Evolutionary conservation across 2,797 vertebrate genomes (phyloP).

Genomic region (Paratrypauchen microcephalus): DNA sequence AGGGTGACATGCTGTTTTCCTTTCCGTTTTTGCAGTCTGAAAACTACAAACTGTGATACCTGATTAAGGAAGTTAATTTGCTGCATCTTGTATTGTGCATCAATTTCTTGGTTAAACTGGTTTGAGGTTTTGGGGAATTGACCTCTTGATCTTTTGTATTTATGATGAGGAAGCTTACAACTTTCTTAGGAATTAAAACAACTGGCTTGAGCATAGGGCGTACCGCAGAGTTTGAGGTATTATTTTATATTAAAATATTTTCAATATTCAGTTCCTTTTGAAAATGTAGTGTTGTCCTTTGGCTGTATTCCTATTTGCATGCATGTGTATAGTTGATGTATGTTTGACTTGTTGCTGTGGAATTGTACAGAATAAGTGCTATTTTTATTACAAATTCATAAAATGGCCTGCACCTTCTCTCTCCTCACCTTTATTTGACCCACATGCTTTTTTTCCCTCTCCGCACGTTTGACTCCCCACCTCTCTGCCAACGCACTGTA

Average conservation of each 20-base stretch:
- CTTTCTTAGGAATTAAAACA: no score
- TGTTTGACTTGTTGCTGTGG: slow-evolving; percentile 37
- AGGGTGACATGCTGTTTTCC: not conserved
- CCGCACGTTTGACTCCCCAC: slow-evolving; percentile 19
- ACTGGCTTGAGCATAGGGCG: not conserved
- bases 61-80: no score
- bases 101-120: no score
- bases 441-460: slow-evolving; percentile 32
- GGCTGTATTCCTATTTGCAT: slow-evolving; percentile 30
- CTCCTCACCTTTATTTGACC: slow-evolving; percentile 47
- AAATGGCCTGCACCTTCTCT: slow-evolving; percentile 22
- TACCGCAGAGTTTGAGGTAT: not conserved
- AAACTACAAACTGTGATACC: no score
- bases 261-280: slow-evolving; percentile 7
- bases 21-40: no score
- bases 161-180: no score
- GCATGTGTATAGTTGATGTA: slow-evolving; percentile 47
- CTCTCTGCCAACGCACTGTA: slow-evolving; percentile 18
- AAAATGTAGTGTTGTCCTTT: slow-evolving; percentile 26
- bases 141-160: no score
- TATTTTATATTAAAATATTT: not conserved
- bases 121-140: no score
- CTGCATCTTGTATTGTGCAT: no score
- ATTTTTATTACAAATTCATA: slow-evolving; percentile 31
- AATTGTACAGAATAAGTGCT: slow-evolving; percentile 37